Conservation (phyloP, 1,140 invertebrate genomes). For the Bombus huntii region DNA sequence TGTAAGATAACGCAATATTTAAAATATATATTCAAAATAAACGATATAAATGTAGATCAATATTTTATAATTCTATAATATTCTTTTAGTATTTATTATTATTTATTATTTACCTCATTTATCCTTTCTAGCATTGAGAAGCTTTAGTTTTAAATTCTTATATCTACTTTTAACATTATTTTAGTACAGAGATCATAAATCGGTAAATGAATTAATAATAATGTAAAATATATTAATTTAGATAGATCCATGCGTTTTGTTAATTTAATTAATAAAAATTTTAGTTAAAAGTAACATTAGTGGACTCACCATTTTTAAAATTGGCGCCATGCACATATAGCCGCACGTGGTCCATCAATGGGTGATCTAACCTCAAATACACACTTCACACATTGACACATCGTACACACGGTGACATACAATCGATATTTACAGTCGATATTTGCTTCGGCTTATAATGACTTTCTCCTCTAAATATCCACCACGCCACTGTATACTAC, state of each 20-base stretch:
- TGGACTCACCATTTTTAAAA: conserved; percentile 45
- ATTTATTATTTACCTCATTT: too few relatives aligned
- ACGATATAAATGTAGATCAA: background rate
- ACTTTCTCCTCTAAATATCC: conserved; percentile 2
- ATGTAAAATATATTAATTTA: background rate
- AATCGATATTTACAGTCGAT: background rate
- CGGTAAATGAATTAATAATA: background rate
- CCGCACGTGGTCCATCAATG: conserved; percentile 28
- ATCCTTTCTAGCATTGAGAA: too few relatives aligned
- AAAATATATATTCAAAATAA: background rate
- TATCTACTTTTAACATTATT: too few relatives aligned
- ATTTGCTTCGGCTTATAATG: background rate
- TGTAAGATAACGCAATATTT: background rate
- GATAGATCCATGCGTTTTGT: background rate
- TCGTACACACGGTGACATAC: background rate
- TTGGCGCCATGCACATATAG: background rate
- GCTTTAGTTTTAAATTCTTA: too few relatives aligned
- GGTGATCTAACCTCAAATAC: conserved; percentile 33
- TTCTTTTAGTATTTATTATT: background rate
- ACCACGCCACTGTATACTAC: background rate
- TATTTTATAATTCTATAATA: background rate
- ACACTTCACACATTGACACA: conserved; percentile 10
- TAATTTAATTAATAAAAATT: background rate
- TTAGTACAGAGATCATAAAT: too few relatives aligned
- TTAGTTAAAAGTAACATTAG: background rate